Conservation (phyloP, 1,140 invertebrate species). For the Phymorhynchus buccinoides region DNA sequence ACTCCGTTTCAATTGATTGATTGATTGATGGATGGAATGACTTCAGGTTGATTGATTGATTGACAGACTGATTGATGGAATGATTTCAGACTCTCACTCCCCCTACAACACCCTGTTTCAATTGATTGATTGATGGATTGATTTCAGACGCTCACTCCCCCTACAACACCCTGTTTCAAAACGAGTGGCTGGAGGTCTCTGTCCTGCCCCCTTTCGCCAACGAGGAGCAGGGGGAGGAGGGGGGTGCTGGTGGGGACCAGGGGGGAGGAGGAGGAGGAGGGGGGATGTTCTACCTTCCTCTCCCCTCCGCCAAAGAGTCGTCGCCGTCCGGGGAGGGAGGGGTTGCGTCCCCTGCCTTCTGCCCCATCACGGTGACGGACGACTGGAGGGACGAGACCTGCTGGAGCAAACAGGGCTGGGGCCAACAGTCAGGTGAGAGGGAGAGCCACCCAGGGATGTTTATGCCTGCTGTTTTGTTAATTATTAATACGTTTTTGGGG, state of each 20-base stretch:
- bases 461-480: neutral
- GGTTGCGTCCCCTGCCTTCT: neutral
- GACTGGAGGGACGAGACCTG: slow-evolving; percentile 63
- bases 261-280: slow-evolving; percentile 37
- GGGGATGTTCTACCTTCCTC: slow-evolving; percentile 36
- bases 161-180: slow-evolving; percentile 66
- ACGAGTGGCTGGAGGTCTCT: slow-evolving; percentile 69
- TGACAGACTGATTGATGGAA: no score
- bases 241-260: slow-evolving; percentile 8
- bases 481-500: neutral
- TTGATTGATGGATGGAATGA: no score
- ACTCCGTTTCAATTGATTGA: no score
- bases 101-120: no score
- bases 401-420: slow-evolving; percentile 55
- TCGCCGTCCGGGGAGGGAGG: neutral
- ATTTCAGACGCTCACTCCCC: slow-evolving; percentile 25
- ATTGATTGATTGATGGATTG: neutral
- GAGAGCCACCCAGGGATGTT: neutral
- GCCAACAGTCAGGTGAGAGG: slow-evolving; percentile 61
- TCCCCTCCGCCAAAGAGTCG: slow-evolving; percentile 29
- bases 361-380: slow-evolving; percentile 35
- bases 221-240: slow-evolving; percentile 43
- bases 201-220: slow-evolving; percentile 37
- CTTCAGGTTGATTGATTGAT: no score
- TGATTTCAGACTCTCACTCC: no score